Percentiles rank a stretch among this genome's conserved stretches.
phyloP scores from a whole-genome alignment of 1,140 invertebrate genomes.

The Lasaia peninsularis region DNA sequence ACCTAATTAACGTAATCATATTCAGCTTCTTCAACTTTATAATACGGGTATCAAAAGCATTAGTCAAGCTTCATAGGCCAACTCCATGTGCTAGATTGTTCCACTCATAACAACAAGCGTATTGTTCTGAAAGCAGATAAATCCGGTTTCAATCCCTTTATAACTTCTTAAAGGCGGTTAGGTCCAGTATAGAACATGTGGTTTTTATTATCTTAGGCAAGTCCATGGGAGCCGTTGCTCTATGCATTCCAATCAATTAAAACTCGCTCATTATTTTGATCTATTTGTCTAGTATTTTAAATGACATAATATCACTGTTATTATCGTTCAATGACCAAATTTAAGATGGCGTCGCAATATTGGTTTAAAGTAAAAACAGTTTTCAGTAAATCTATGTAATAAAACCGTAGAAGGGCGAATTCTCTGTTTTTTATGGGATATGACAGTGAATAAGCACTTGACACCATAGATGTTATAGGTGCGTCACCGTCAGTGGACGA shows the following conservation, averaged over 20 bases:
- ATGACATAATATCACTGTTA: neutral
- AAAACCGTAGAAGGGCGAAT: too few species aligned
- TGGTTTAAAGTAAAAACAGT: too few species aligned
- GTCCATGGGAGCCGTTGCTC: constrained; percentile 5
- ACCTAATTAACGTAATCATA: too few species aligned
- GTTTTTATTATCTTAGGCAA: constrained; percentile 3
- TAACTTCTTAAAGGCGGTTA: constrained; percentile 5
- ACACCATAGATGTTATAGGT: too few species aligned
- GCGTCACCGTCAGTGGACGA: too few species aligned
- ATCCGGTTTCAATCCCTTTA: constrained; percentile 2
- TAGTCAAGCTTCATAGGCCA: neutral
- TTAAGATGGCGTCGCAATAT: too few species aligned
- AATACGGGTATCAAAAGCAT: neutral
- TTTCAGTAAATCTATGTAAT: too few species aligned
- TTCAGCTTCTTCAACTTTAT: too few species aligned
- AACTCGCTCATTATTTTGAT: neutral
- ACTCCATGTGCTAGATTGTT: neutral
- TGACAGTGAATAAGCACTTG: too few species aligned
- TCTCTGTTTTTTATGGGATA: too few species aligned
- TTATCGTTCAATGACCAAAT: neutral
- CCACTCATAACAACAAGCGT: neutral
- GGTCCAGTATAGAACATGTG: constrained; percentile 2
- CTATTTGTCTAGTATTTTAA: neutral
- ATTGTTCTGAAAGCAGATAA: constrained; percentile 6
- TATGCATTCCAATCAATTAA: constrained; percentile 8